Base-by-base conservation (phyloP, 2,888 invertebrate genomes). In the Enoplolaimus lenunculus region DNA sequence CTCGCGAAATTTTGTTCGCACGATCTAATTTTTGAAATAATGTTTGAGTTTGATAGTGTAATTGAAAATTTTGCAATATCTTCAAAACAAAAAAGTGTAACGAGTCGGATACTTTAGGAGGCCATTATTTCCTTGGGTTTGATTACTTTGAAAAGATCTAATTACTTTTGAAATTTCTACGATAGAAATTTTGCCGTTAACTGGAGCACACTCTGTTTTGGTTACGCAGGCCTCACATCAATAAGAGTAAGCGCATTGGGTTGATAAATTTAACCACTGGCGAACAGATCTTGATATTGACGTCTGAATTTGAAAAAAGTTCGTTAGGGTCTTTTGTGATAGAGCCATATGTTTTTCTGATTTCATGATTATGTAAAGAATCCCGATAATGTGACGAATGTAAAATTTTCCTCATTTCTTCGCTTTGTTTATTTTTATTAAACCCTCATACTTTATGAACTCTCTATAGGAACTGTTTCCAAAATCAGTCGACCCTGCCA, bases 51-150 rank as follows among this genome's bases (percentile, higher is more conserved):
- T 29, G 57, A 59, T 68, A 35, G 34, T n/a, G 2, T 68, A 21
- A n/a, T 60, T 35, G 57, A 28, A 68, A 68, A 57, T 68, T 68
- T 68, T 7, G 68, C 57, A 21, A 68, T 2, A 60, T 57, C 57
- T 68, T 68, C 57, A 68, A 57, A 59, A 57, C 57, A 35, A 21
- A 34, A 7, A 60, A 57, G 34, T 34, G 57, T 13, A 35, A 68
- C 57, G 13, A 57, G 13, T 3, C 7, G 57, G 3, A 29, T 68
- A 26, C 7, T 57, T 26, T 21, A 7, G 62, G 2, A 68, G 13
- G 7, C 68, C 68, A 68, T 68, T 57, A 45, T 2, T 3, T 2
- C 68, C 68, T 13, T 35, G 68, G 28, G 13, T 16, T 57, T 68
- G n/a, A 21, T 45, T n/a, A 26, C 13, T 62, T 7, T 30, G 3